These are phyloP conservation scores for Ceryle rudis DNA, from an alignment of 2,797 vertebrate species.

Conservation along the genomic window DNA sequence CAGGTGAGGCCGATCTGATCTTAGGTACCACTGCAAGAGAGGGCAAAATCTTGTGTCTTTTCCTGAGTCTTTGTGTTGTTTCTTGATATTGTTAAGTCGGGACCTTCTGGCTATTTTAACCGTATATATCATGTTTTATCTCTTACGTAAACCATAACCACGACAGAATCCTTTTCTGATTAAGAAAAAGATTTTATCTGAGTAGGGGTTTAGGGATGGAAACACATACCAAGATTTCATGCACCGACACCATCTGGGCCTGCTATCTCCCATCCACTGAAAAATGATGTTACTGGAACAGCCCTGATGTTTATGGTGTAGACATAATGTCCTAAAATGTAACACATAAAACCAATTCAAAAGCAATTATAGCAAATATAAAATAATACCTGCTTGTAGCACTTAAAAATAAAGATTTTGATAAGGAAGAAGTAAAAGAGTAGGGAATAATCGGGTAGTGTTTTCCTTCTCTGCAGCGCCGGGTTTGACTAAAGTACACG, in stretches of 20 bases:
- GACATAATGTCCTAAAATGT: background rate
- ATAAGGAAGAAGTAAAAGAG: background rate
- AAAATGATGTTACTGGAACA: background rate
- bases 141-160: background rate
- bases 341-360: background rate
- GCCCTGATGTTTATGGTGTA: background rate
- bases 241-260: accelerated
- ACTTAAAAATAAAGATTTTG: background rate
- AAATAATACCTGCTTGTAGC: background rate
- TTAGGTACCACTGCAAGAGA: no score
- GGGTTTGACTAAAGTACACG: background rate
- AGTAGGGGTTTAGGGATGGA: background rate
- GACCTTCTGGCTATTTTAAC: background rate
- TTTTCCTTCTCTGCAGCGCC: background rate
- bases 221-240: background rate
- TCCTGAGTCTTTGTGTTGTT: no score
- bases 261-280: background rate
- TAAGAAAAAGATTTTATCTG: background rate
- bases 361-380: background rate
- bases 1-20: no score
- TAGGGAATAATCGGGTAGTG: background rate
- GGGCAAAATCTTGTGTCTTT: no score
- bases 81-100: no score
- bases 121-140: no score
- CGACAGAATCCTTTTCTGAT: background rate